Evolutionary conservation across 1,140 invertebrate species (phyloP).

Genomic region (Drosophila ercepeae): DNA sequence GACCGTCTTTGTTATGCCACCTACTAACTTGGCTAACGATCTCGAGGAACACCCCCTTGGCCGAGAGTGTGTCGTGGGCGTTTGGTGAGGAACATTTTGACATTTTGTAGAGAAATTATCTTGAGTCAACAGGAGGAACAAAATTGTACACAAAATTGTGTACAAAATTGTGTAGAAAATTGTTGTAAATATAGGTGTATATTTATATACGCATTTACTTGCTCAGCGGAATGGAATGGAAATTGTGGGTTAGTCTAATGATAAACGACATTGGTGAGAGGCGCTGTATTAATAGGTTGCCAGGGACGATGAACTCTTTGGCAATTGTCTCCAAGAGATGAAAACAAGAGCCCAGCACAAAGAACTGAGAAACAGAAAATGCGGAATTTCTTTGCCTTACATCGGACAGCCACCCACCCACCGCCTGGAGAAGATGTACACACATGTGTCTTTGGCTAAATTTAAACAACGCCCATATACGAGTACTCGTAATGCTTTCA

Average conservation of each 20-base stretch:
- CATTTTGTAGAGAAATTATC: slow-evolving; percentile 82
- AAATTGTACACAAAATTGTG: no score
- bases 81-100: slow-evolving; percentile 61
- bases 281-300: slow-evolving; percentile 4
- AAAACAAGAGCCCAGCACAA: slow-evolving; percentile 31
- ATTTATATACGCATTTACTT: slow-evolving; percentile 38
- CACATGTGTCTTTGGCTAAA: slow-evolving; percentile 73
- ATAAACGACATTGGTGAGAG: slow-evolving; percentile 74
- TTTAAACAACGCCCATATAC: slow-evolving; percentile 68
- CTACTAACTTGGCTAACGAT: slow-evolving; percentile 54
- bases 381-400: slow-evolving; percentile 35
- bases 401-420: slow-evolving; percentile 55
- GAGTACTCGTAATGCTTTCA: slow-evolving; percentile 77
- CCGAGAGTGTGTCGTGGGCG: slow-evolving; percentile 67
- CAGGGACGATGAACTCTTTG: slow-evolving; percentile 40
- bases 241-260: slow-evolving; percentile 64
- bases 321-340: slow-evolving; percentile 59
- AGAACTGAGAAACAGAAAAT: slow-evolving; percentile 44
- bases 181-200: slow-evolving; percentile 35
- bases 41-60: slow-evolving; percentile 12
- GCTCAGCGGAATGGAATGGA: slow-evolving; percentile 23
- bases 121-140: slow-evolving; percentile 73
- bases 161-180: slow-evolving; percentile 33
- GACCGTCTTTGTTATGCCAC: slow-evolving; percentile 65
- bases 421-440: slow-evolving; percentile 26